Evolutionary conservation across 2,888 invertebrate species (phyloP).

Genomic region (Drosophila limbata): DNA sequence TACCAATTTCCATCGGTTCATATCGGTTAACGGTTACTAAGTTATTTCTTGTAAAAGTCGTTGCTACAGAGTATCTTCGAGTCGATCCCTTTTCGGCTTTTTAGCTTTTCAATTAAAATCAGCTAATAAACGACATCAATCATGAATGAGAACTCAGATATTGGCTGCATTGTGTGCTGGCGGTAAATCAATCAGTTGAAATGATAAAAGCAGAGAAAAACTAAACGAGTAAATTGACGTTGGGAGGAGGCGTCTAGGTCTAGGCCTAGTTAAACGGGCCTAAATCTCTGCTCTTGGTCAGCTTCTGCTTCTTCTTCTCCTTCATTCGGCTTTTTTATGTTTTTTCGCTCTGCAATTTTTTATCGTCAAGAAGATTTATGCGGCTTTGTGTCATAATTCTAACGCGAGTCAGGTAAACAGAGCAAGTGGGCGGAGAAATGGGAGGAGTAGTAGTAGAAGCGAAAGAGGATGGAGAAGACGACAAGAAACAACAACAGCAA

Average conservation of each 20-base stretch:
- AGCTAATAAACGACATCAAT: slow-evolving; percentile 53
- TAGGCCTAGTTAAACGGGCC: slow-evolving; percentile 1
- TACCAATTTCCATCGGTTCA: too few species aligned
- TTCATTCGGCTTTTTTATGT: slow-evolving; percentile 8
- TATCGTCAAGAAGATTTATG: slow-evolving; percentile 76
- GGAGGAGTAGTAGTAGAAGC: too few species aligned
- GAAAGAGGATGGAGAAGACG: background rate
- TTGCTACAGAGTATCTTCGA: background rate
- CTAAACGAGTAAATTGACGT: slow-evolving; percentile 4
- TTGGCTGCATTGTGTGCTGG: slow-evolving; percentile 11
- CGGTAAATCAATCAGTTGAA: slow-evolving; percentile 59
- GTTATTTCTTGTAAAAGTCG: too few species aligned
- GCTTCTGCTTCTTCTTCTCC: background rate
- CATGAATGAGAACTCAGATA: slow-evolving; percentile 33
- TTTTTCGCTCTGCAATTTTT: slow-evolving; percentile 58
- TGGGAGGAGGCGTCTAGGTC: background rate
- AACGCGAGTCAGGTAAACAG: slow-evolving; percentile 30
- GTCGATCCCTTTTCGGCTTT: background rate
- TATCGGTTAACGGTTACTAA: too few species aligned
- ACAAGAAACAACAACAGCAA: slow-evolving; percentile 4
- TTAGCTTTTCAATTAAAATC: slow-evolving; percentile 49
- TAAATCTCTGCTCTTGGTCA: background rate
- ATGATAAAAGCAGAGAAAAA: slow-evolving; percentile 35
- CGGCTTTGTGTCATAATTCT: slow-evolving; percentile 72
- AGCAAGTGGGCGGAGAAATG: background rate